A percentile compares a stretch with the other conserved stretches of the same genome.
phyloP scores from a whole-genome alignment of 2,888 invertebrate species.

The Cerastis leucographa region DNA sequence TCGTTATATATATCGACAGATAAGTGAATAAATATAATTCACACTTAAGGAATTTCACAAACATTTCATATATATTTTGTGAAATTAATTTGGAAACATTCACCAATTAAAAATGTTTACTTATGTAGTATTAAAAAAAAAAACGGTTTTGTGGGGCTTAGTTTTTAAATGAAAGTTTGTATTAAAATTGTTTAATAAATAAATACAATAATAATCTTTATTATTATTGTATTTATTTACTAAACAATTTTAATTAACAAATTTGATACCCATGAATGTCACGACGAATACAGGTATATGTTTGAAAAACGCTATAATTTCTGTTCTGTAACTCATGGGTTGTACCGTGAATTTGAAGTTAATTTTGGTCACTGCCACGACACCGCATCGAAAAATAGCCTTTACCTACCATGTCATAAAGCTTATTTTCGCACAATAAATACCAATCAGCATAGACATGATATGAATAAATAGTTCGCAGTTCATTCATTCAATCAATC shows the following conservation, averaged over 20 bases:
- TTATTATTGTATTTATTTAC: too few species aligned
- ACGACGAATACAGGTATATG: too few species aligned
- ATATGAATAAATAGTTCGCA: slow-evolving; percentile 35
- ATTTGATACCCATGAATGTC: too few species aligned
- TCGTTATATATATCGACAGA: background rate
- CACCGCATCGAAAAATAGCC: slow-evolving; percentile 1
- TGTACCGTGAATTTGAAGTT: background rate
- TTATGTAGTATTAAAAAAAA: too few species aligned
- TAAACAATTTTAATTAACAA: too few species aligned
- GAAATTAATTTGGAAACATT: slow-evolving; percentile 22
- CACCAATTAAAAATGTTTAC: background rate
- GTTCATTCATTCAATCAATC: slow-evolving; percentile 24
- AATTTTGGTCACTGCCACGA: background rate
- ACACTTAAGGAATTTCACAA: too few species aligned
- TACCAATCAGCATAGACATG: slow-evolving; percentile 24
- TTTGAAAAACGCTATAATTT: background rate
- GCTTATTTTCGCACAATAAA: slow-evolving; percentile 9
- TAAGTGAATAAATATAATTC: background rate
- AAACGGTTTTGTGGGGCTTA: too few species aligned
- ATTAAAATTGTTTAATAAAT: too few species aligned
- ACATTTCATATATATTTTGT: background rate
- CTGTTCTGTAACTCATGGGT: background rate
- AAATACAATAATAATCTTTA: too few species aligned
- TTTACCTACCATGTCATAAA: background rate
- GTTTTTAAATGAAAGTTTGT: too few species aligned